Evolutionary conservation across 1,140 invertebrate genomes (phyloP), one percentile per base, ranked within the genome.

Genomic region (Drosophila auraria): DNA sequence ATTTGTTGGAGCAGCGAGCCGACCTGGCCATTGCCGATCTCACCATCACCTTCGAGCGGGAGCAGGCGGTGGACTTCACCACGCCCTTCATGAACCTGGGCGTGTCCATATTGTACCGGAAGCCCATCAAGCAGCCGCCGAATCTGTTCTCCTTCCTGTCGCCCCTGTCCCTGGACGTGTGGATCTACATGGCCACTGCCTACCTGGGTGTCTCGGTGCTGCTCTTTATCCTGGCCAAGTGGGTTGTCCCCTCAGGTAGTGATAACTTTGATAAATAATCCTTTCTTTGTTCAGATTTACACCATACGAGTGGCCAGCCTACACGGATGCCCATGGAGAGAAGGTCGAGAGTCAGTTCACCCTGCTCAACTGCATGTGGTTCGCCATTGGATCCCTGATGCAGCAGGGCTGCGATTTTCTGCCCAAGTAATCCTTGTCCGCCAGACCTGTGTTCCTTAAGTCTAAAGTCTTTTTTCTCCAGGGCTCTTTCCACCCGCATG

Each of bases 41-140:
- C 7, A 98, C 98, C 11, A 99, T 99, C 75, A 99, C 97, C 2
- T 98, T 97, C 89, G 97, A 98, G 83, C 94, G 97, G 36, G 96
- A 97, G 80, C 92, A 94, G 93, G 97, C 96, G 5, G 97, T 99
- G 3, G 98, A 99, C 93, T 99, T 99, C 92, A 98, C 97, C 9
- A 98, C 98, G 95, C 98, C 98, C 1, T 99, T 98, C 92, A 98
- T 98, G 98, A 98, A 98, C 93, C 94, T 98, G 59, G 98, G 97
- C 12, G 97, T 99, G 60, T 98, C 97, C 27, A 98, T 99, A 92
- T 93, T 99, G n/a, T 98, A 98, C 93, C 95, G 97, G 59, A 98
- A 98, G 87, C 97, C 97, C 1, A 96, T 97, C 62, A 98, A 97
- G 87, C 97, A 98, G 92, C 96, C 97, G 2, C 97, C 97, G 1